Conservation (phyloP, 2,113 vertebrate species). For the Noctilio leporinus region DNA sequence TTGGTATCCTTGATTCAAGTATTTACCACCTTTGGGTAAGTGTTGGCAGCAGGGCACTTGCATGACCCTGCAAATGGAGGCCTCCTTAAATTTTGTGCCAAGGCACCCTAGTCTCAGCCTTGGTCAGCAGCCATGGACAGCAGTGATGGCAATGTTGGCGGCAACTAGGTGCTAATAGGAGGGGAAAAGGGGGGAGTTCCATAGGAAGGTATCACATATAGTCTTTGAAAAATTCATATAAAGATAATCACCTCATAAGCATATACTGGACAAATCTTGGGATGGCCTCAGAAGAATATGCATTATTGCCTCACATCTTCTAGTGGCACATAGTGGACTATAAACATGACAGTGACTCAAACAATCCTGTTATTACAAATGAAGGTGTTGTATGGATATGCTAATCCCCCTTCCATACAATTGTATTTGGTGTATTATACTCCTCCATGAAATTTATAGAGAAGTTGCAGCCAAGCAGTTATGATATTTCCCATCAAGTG, state of each 20-base stretch:
- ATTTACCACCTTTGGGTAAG: not conserved
- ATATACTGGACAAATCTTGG: not conserved
- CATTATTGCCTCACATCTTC: not conserved
- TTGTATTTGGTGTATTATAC: not conserved
- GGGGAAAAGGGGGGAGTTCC: not conserved
- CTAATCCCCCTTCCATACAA: not conserved
- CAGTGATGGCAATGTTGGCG: not conserved
- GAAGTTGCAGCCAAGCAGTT: not conserved
- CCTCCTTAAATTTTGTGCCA: not conserved
- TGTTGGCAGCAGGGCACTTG: not conserved
- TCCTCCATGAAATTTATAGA: slow-evolving; percentile 11
- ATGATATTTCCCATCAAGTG: slow-evolving; percentile 10
- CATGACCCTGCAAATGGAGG: not conserved
- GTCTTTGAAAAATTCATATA: not conserved
- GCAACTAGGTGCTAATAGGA: not conserved
- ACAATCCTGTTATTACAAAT: not conserved
- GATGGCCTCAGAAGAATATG: not conserved
- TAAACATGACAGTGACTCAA: not conserved
- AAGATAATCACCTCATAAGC: not conserved
- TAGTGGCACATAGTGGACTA: not conserved
- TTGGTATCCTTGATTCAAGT: not conserved
- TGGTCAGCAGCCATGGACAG: not conserved
- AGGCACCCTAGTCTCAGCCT: not conserved
- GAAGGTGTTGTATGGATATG: not conserved
- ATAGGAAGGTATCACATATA: not conserved